These are phyloP conservation scores for Tiaroga cobitis DNA, from an alignment of 2,797 vertebrate genomes.

Conservation along the genomic window DNA sequence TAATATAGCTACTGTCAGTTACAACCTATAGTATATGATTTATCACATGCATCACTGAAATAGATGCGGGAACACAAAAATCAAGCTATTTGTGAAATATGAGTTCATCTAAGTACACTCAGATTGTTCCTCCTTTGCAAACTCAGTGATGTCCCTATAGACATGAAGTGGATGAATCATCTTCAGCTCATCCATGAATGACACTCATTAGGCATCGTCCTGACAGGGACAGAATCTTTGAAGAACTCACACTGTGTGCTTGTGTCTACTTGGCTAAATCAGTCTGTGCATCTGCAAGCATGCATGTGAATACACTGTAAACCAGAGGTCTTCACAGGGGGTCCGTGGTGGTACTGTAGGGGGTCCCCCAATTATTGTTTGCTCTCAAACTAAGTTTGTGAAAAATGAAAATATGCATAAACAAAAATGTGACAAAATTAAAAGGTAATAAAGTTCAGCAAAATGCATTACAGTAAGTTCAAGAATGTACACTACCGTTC, in stretches of 20 bases:
- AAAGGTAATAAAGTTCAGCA: not conserved
- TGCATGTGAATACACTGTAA: slow-evolving; percentile 4
- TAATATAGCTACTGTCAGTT: not conserved
- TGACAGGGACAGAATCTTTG: slow-evolving; percentile 8
- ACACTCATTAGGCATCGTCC: slow-evolving; percentile 39
- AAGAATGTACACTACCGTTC: not conserved
- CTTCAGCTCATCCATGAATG: slow-evolving; percentile 36
- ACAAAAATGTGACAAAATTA: not conserved
- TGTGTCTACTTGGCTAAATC: not conserved
- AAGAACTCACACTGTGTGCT: not conserved
- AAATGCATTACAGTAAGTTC: not conserved
- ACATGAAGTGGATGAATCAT: slow-evolving; percentile 30
- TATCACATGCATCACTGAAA: not conserved
- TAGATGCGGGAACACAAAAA: not conserved
- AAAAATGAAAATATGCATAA: not conserved
- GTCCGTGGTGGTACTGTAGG: not conserved
- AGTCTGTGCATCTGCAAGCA: not conserved
- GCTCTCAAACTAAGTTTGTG: not conserved
- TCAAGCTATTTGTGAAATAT: not conserved
- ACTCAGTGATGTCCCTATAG: not conserved
- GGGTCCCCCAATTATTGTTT: not conserved
- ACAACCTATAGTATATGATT: not conserved
- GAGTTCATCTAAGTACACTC: not conserved
- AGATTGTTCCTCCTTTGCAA: not conserved
- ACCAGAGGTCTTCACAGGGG: not conserved